A percentile compares a stretch with the other conserved stretches of the same genome.
These are phyloP conservation scores for Agelas oroides DNA, from an alignment of 37 sponge, comb jelly and placozoan genomes.

Conservation along the genomic window DNA sequence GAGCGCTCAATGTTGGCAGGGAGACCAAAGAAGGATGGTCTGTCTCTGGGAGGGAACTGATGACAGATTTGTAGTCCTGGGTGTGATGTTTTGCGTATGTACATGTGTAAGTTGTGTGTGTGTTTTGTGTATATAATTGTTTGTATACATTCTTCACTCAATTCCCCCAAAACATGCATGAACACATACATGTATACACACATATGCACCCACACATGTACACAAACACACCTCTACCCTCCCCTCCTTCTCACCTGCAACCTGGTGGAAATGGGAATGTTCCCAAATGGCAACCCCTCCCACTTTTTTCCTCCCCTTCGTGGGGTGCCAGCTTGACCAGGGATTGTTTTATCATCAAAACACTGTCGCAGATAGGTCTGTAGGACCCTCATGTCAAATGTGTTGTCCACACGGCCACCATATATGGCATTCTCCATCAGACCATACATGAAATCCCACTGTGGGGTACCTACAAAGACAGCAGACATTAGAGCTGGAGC, in stretches of 20 bases:
- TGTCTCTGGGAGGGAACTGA: slow-evolving; percentile 84
- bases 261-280: slow-evolving; percentile 22
- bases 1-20: slow-evolving; percentile 90
- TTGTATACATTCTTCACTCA: not conserved
- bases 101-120: not conserved
- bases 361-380: slow-evolving; percentile 83
- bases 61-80: slow-evolving; percentile 82
- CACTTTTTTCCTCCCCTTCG: not conserved
- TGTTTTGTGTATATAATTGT: not conserved
- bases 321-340: slow-evolving; percentile 42
- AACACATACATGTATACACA: too few species aligned
- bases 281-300: slow-evolving; percentile 35
- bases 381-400: slow-evolving; percentile 89
- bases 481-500: too few species aligned
- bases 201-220: too few species aligned
- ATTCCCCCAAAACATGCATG: too few species aligned
- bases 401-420: slow-evolving; percentile 97
- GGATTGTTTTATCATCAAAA: slow-evolving; percentile 66
- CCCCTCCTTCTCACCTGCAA: slow-evolving; percentile 1
- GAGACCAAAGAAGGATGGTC: slow-evolving; percentile 87
- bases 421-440: slow-evolving; percentile 96
- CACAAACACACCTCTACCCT: too few species aligned
- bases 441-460: slow-evolving; percentile 97
- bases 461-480: slow-evolving; percentile 27
- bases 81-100: not conserved